These are phyloP conservation scores for Lithophane semibrunnea DNA, from an alignment of 2,888 invertebrate species.

Conservation along the genomic window DNA sequence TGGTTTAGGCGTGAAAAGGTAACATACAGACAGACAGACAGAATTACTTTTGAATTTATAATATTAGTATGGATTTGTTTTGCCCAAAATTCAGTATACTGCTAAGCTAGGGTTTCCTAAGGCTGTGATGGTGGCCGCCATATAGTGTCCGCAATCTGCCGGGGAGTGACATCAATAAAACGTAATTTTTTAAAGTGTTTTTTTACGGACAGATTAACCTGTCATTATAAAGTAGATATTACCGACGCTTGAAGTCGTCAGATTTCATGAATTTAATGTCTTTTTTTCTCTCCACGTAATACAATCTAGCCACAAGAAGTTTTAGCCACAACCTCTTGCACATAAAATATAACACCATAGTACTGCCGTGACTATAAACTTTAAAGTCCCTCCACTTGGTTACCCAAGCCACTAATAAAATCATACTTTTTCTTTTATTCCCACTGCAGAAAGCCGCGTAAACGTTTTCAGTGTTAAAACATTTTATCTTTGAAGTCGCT, in stretches of 20 bases:
- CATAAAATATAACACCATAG: conserved; percentile 37
- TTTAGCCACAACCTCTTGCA: background rate
- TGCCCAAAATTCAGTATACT: background rate
- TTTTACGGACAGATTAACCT: background rate
- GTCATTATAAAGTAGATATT: background rate
- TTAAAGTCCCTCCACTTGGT: conserved; percentile 39
- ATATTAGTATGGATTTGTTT: too few relatives aligned
- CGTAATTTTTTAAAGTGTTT: too few relatives aligned
- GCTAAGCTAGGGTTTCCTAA: too few relatives aligned
- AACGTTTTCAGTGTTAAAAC: conserved; percentile 53
- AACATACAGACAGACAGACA: too few relatives aligned
- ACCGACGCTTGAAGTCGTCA: background rate
- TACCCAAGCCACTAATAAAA: conserved; percentile 55
- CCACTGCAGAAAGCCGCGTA: conserved; percentile 49
- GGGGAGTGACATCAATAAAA: too few relatives aligned
- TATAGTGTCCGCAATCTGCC: too few relatives aligned
- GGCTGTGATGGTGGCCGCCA: too few relatives aligned
- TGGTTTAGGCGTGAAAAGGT: too few relatives aligned
- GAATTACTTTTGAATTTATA: too few relatives aligned
- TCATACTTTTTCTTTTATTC: conserved; percentile 57
- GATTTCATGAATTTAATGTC: background rate
- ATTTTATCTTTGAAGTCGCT: conserved; percentile 59
- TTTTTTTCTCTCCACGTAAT: background rate
- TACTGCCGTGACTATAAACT: conserved; percentile 29
- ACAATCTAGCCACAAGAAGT: background rate